Evolutionary conservation across 2,113 vertebrate species (phyloP).

Genomic region (Australoheros scitulus): DNA sequence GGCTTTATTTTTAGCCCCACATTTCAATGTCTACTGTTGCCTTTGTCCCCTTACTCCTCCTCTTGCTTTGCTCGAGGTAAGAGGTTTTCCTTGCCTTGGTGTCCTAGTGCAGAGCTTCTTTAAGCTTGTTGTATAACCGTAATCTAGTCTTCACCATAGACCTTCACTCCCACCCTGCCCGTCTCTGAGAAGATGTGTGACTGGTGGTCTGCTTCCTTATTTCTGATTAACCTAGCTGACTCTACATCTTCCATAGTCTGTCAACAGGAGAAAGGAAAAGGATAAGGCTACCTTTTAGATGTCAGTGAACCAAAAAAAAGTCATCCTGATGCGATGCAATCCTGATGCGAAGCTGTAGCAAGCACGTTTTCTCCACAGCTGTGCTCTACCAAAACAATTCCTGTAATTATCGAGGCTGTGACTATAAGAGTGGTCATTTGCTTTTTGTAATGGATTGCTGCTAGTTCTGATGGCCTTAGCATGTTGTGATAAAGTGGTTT

Average conservation of each 20-base stretch:
- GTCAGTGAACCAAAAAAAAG: background rate
- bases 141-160: constrained; percentile 42
- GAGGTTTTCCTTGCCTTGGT: constrained; percentile 23
- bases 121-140: constrained; percentile 55
- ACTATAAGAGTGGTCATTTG: background rate
- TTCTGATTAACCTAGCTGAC: background rate
- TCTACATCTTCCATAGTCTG: background rate
- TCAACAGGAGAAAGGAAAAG: background rate
- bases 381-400: background rate
- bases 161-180: background rate
- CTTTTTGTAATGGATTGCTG: background rate
- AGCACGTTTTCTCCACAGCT: background rate
- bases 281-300: background rate
- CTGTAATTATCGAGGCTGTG: background rate
- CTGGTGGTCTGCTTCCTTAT: background rate
- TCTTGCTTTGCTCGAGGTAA: constrained; percentile 13
- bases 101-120: constrained; percentile 1
- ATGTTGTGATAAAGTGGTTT: background rate
- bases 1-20: background rate
- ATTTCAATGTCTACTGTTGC: background rate
- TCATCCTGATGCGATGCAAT: background rate
- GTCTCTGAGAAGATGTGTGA: background rate
- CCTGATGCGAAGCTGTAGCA: background rate
- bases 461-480: background rate
- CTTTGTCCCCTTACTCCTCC: background rate